These are phyloP conservation scores for Rhinoraja longicauda DNA, from an alignment of 2,797 vertebrate species.

Conservation along the genomic window DNA sequence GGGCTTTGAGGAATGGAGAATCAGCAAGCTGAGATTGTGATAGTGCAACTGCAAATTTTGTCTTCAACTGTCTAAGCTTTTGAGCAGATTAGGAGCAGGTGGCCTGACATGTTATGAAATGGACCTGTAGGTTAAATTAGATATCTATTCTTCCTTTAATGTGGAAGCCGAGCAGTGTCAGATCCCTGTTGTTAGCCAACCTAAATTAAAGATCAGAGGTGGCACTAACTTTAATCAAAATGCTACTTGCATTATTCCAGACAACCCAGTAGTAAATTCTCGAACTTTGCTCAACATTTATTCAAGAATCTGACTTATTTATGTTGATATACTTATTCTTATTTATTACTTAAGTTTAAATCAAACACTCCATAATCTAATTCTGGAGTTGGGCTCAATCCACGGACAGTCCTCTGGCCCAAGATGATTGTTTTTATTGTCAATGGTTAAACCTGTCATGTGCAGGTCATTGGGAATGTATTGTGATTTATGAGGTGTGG, in stretches of 20 bases:
- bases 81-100: not conserved
- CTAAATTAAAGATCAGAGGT: not conserved
- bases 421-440: slow-evolving; percentile 15
- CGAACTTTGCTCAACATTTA: not conserved
- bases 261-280: not conserved
- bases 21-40: not conserved
- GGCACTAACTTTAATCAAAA: not conserved
- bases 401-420: not conserved
- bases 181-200: not conserved
- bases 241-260: not conserved
- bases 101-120: not conserved
- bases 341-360: slow-evolving; percentile 21
- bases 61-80: not conserved
- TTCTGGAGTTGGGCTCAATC: not conserved
- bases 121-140: not conserved
- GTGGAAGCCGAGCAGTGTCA: not conserved
- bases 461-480: not conserved
- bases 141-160: not conserved
- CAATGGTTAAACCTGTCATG: slow-evolving; percentile 25
- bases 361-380: slow-evolving; percentile 9
- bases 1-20: not conserved
- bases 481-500: slow-evolving; percentile 32
- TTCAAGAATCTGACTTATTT: not conserved
- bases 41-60: too few species aligned
- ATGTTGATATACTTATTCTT: not conserved